Percentiles rank a stretch among this genome's conserved stretches.
These are phyloP conservation scores for Egretta garzetta DNA, from an alignment of 2,113 vertebrate species.

Conservation along the genomic window DNA sequence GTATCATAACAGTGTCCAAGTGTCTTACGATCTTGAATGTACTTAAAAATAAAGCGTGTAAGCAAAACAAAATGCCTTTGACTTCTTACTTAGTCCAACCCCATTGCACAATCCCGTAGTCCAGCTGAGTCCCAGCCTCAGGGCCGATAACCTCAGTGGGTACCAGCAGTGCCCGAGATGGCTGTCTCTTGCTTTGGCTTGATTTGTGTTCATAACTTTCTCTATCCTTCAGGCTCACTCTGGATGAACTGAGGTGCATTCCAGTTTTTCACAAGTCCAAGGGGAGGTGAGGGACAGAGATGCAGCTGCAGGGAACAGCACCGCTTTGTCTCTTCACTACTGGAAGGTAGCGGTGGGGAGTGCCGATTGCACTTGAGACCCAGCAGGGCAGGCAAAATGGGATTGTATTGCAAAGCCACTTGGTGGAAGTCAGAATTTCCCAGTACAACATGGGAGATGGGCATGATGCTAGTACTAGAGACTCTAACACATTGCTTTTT, in stretches of 20 bases:
- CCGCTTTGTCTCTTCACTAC: neutral
- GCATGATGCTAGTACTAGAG: neutral
- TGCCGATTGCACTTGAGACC: accelerated
- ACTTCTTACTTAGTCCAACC: neutral
- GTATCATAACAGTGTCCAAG: neutral
- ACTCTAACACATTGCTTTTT: neutral
- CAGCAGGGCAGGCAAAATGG: neutral
- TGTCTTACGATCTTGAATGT: neutral
- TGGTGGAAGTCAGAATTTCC: neutral
- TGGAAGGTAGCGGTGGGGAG: neutral
- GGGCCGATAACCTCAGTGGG: neutral
- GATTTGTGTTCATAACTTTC: neutral
- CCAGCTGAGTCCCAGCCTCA: neutral
- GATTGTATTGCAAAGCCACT: neutral
- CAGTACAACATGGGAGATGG: neutral
- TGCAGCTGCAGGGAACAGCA: neutral
- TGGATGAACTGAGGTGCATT: neutral
- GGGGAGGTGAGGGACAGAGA: neutral
- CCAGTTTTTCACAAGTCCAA: neutral
- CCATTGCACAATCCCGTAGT: accelerated
- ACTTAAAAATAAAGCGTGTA: slow-evolving; percentile 1
- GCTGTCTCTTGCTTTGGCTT: neutral
- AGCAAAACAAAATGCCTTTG: neutral
- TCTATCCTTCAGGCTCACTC: neutral
- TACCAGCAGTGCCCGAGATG: neutral